These are phyloP conservation scores for Ovibos moschatus DNA, from an alignment of 2,113 vertebrate species.

Conservation along the genomic window DNA sequence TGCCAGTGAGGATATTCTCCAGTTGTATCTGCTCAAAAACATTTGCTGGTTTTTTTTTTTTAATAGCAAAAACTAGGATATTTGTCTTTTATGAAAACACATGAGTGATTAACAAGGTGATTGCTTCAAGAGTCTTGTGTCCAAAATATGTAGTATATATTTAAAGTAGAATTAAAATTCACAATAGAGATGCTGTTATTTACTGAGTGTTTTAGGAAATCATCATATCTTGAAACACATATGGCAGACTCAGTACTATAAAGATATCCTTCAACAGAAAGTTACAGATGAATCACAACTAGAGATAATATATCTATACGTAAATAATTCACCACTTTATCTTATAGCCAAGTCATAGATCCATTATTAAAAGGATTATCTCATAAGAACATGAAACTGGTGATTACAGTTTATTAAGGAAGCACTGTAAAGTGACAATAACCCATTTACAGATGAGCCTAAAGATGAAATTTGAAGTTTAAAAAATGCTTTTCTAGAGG, in stretches of 20 bases:
- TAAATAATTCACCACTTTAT: conserved; percentile 48
- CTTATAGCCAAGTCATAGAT: background rate
- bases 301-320: background rate
- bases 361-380: background rate
- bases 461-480: background rate
- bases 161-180: background rate
- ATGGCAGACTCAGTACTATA: background rate
- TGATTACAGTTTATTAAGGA: background rate
- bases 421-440: background rate
- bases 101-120: background rate
- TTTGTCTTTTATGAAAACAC: background rate
- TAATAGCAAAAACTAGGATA: background rate
- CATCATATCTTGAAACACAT: background rate
- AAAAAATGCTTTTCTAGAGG: background rate
- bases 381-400: background rate
- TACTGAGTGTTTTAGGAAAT: background rate
- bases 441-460: background rate
- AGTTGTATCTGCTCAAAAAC: background rate
- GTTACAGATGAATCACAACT: background rate
- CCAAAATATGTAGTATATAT: background rate
- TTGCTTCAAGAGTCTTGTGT: background rate
- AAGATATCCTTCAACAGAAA: conserved; percentile 16
- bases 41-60: background rate
- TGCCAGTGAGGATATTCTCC: background rate
- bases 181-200: background rate